These are phyloP conservation scores for Hermetia illucens DNA, from an alignment of 1,140 invertebrate genomes.

Conservation along the genomic window DNA sequence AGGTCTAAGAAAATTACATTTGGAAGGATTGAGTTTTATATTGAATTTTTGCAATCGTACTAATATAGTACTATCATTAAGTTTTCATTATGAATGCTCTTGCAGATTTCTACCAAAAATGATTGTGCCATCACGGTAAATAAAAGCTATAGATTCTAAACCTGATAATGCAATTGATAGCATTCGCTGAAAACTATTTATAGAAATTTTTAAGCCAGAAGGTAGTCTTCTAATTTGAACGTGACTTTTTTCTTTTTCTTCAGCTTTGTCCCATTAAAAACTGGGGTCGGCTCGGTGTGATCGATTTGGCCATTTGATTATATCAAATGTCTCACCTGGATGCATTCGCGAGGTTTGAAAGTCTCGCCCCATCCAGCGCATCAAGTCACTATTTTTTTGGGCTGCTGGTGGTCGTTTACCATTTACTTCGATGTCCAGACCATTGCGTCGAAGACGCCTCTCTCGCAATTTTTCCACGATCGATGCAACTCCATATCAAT, in stretches of 20 bases:
- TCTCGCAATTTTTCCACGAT: too few species aligned
- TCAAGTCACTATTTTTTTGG: too few species aligned
- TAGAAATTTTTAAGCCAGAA: slow-evolving; percentile 7
- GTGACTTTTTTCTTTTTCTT: slow-evolving; percentile 3
- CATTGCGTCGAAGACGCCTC: too few species aligned
- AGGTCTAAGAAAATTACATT: slow-evolving; percentile 13
- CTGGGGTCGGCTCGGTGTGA: too few species aligned
- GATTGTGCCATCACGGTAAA: slow-evolving; percentile 15
- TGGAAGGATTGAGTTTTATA: slow-evolving; percentile 15
- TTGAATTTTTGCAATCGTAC: slow-evolving; percentile 8
- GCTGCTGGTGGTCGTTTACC: too few species aligned
- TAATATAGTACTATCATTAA: slow-evolving; percentile 13
- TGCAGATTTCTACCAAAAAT: slow-evolving; percentile 9
- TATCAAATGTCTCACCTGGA: too few species aligned
- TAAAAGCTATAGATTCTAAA: slow-evolving; percentile 8
- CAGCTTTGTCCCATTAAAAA: too few species aligned
- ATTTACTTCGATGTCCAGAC: too few species aligned
- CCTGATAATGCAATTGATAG: slow-evolving; percentile 8
- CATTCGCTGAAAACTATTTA: slow-evolving; percentile 8
- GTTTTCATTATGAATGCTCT: slow-evolving; percentile 8
- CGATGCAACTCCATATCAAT: too few species aligned
- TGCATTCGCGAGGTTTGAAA: too few species aligned
- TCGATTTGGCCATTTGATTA: too few species aligned
- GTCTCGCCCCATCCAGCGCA: too few species aligned
- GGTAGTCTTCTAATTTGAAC: slow-evolving; percentile 7